Evolutionary conservation across 2,888 invertebrate genomes (phyloP), one percentile per base, ranked within the genome.

Genomic region (Drosophila longiperda): DNA sequence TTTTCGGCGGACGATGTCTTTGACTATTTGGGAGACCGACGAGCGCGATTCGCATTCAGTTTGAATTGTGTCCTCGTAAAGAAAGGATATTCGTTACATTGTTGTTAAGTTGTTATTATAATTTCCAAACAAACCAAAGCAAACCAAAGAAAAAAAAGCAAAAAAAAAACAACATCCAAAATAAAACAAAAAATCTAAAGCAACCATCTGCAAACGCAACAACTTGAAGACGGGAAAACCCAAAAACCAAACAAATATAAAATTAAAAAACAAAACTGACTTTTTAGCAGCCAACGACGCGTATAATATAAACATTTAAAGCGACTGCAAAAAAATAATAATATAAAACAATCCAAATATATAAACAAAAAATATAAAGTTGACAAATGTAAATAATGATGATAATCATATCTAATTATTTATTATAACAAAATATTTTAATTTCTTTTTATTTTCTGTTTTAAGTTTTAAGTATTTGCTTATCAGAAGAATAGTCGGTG

Each of bases 31-130:
- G 91, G 92, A 92, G 89, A 81, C 88, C 86, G 88, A 91, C 92
- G 91, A 91, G 89, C 80, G 84, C 75, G 84, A 85, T 91, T 92
- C 91, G 92, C 90, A 89, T 92, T 93, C 93, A 93, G 93, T 93
- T 92, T 92, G 91, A 93, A 93, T 92, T 93, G 92, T 92, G 93
- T 92, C 93, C 92, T 93, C 93, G 92, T 92, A 92, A 91, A 92
- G 93, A 92, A 92, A 93, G 93, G 93, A 93, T 93, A 93, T 93
- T 93, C 92, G 93, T 93, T 92, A 92, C 91, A 92, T 93, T 93
- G 92, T 92, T 92, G 87, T 93, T 92, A 92, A 92, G 92, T 92
- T 92, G 92, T 92, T 92, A 92, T 92, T 92, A 92, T 92, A 92
- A 92, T 92, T 92, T 92, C 88, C 74, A 80, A 88, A 80, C 90